These are phyloP conservation scores for Pantherophis guttatus DNA, from an alignment of 2,113 vertebrate species.

Conservation along the genomic window DNA sequence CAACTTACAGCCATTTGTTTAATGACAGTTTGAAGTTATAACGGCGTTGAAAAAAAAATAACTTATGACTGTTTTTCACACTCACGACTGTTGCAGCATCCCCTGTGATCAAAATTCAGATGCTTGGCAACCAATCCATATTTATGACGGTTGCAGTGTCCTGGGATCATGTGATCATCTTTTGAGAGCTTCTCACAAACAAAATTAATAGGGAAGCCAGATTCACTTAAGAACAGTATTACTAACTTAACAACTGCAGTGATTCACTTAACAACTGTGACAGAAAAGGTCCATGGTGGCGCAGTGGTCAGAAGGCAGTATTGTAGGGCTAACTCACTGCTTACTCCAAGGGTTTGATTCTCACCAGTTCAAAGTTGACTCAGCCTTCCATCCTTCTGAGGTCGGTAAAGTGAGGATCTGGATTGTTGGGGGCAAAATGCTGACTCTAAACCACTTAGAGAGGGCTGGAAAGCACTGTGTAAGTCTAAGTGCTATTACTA, in stretches of 20 bases:
- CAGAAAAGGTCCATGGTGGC: background rate
- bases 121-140: background rate
- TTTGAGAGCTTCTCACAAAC: background rate
- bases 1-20: background rate
- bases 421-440: background rate
- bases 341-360: background rate
- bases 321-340: background rate
- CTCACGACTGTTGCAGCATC: background rate
- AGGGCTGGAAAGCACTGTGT: background rate
- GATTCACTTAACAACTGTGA: background rate
- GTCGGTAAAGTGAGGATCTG: background rate
- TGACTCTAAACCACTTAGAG: background rate
- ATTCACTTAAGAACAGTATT: background rate
- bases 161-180: background rate
- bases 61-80: background rate
- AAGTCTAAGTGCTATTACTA: background rate
- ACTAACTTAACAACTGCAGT: background rate
- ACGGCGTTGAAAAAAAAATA: background rate
- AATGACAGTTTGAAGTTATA: background rate
- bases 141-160: background rate
- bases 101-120: background rate
- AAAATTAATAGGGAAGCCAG: background rate
- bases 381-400: background rate
- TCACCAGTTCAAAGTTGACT: background rate
- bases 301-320: background rate